Base-by-base conservation (phyloP, 2,797 vertebrate genomes). In the Morelia viridis region DNA sequence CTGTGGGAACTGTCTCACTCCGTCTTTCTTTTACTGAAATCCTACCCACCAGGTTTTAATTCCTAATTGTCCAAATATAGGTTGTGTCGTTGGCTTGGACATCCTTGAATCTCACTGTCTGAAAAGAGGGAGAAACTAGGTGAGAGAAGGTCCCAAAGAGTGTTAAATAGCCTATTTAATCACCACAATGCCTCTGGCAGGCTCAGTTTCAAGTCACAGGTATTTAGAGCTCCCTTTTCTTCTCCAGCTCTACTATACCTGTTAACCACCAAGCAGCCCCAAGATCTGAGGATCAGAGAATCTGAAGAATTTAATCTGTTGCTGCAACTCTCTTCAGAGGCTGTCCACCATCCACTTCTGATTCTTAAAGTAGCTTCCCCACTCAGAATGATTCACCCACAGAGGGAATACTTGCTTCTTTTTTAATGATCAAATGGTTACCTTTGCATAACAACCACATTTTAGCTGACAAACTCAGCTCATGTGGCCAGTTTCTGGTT, bases 151-250 rank as follows among this genome's bases (percentile, higher is more conserved):
- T 95, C 95, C 95, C 95, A 94, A 95, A 95, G 85, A 50, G 13
- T 57, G 58, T 90, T 95, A 95, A 95, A 95, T 93, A 94, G 92
- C 94, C 94, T 89, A 3, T 57, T 94, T 95, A 95, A 96, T 96
- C 95, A 94, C 93, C 86, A 71, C 1, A 1, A 91, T 89, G 93
- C 96, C 96, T 0, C 71, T 92, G 95, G 96, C 96, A 92, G 94
- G 94, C 94, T 96, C 96, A 96, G 95, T 96, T 94, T 89, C 64
- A 94, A 96, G 96, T 96, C 96, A 96, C 10, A 96, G 96, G 96
- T 96, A 96, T 95, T 94, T 95, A 94, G 96, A 95, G 95, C 94
- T 92, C 91, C 92, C 90, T 88, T 0, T 61, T 92, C 92, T 91
- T 41, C 68, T 80, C 71, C 89, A 94, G 94, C 92, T 86, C 10